phyloP scores from a whole-genome alignment of 2,113 vertebrate species.

The Lophotis ruficrista region DNA sequence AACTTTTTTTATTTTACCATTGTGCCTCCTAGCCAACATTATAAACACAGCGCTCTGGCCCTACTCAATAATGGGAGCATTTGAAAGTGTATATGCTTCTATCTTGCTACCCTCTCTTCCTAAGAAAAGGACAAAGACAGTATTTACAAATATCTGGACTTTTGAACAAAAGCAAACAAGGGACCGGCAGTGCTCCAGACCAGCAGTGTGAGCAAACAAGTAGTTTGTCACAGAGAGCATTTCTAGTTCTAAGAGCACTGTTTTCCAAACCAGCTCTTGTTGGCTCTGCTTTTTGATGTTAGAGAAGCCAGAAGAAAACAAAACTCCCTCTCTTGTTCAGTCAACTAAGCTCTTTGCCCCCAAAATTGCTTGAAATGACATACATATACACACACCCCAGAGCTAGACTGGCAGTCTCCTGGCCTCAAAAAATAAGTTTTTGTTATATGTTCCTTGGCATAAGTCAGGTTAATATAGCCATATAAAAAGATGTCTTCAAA shows the following conservation, averaged over 20 bases:
- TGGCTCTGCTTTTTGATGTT: not conserved
- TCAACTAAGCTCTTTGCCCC: not conserved
- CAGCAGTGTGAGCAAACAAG: not conserved
- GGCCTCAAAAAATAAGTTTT: not conserved
- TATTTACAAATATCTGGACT: not conserved
- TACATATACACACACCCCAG: not conserved
- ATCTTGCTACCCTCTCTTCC: not conserved
- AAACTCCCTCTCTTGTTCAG: not conserved
- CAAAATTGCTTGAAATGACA: not conserved
- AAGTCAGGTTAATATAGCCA: not conserved
- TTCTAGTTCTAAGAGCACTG: not conserved
- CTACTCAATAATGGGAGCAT: not conserved
- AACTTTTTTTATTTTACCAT: not conserved
- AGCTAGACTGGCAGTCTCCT: not conserved
- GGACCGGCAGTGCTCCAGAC: not conserved
- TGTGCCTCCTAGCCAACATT: not conserved
- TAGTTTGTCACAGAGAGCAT: not conserved
- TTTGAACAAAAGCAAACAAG: not conserved
- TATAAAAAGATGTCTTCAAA: not conserved
- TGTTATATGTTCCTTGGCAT: not conserved
- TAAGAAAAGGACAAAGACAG: not conserved
- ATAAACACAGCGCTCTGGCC: not conserved
- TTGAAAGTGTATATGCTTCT: not conserved
- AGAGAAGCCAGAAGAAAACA: not conserved
- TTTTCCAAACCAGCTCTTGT: not conserved